Evolutionary conservation across 2,113 vertebrate species (phyloP).

Genomic region (Eonycteris spelaea): DNA sequence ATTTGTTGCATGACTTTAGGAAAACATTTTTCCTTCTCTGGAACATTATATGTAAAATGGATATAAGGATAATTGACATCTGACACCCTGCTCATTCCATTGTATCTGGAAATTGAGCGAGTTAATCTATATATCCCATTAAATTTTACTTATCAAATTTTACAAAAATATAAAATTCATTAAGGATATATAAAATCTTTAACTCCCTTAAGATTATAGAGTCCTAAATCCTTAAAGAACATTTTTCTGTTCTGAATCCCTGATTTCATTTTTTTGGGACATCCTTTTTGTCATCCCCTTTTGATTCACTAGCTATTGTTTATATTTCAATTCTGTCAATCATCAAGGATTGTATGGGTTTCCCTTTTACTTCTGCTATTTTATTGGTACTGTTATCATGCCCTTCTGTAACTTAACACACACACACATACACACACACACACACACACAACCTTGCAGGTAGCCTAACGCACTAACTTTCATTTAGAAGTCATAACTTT

Average conservation of each 20-base stretch:
- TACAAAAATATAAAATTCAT: background rate
- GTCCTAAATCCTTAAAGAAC: background rate
- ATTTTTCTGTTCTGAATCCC: background rate
- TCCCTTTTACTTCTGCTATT: background rate
- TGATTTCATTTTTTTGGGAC: background rate
- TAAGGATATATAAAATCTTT: background rate
- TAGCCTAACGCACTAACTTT: too few relatives aligned
- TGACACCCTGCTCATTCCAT: fast-evolving
- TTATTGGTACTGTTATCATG: background rate
- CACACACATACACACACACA: too few relatives aligned
- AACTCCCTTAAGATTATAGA: background rate
- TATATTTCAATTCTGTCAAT: background rate
- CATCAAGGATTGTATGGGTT: background rate
- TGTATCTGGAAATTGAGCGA: background rate
- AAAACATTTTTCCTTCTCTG: background rate
- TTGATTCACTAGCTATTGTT: background rate
- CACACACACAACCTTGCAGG: too few relatives aligned
- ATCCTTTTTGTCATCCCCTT: background rate
- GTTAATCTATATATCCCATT: background rate
- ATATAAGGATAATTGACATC: background rate
- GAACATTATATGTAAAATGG: background rate
- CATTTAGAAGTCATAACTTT: too few relatives aligned
- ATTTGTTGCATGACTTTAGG: background rate
- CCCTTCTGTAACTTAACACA: background rate
- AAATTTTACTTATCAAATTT: background rate